Conservation (phyloP, 2,797 vertebrate genomes). For the Cetoscarus ocellatus region DNA sequence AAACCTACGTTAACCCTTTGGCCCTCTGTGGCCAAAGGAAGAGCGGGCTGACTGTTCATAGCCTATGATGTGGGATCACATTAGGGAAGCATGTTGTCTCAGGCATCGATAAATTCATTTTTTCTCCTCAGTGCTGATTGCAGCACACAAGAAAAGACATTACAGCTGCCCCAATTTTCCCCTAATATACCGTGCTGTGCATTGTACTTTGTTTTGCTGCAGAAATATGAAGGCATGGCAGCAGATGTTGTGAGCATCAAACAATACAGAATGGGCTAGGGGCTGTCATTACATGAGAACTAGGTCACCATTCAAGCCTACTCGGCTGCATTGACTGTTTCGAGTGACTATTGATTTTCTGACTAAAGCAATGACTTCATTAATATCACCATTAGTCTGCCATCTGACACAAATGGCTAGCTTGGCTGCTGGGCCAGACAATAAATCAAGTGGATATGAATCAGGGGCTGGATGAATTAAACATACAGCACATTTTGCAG, state of each 20-base stretch:
- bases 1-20: constrained; percentile 75
- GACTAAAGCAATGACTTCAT: constrained; percentile 88
- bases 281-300: constrained; percentile 81
- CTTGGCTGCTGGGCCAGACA: constrained; percentile 69
- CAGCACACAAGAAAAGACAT: constrained; percentile 73
- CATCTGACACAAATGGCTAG: constrained; percentile 84
- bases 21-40: constrained; percentile 58
- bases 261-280: constrained; percentile 75
- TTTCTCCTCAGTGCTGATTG: constrained; percentile 56
- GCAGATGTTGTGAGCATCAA: constrained; percentile 80
- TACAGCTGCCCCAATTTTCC: constrained; percentile 77
- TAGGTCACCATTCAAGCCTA: constrained; percentile 84
- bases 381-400: constrained; percentile 86
- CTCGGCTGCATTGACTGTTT: constrained; percentile 79
- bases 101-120: constrained; percentile 63
- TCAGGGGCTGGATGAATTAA: constrained; percentile 70
- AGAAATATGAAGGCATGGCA: constrained; percentile 69
- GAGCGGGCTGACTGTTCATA: constrained; percentile 61
- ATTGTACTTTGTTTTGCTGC: constrained; percentile 63
- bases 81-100: constrained; percentile 45
- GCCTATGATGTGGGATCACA: constrained; percentile 72
- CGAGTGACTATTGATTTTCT: constrained; percentile 88
- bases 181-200: constrained; percentile 46
- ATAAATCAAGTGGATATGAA: constrained; percentile 74
- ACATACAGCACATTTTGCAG: constrained; percentile 67